Base-by-base conservation (phyloP, 2,888 invertebrate genomes). In the Merodon equestris region DNA sequence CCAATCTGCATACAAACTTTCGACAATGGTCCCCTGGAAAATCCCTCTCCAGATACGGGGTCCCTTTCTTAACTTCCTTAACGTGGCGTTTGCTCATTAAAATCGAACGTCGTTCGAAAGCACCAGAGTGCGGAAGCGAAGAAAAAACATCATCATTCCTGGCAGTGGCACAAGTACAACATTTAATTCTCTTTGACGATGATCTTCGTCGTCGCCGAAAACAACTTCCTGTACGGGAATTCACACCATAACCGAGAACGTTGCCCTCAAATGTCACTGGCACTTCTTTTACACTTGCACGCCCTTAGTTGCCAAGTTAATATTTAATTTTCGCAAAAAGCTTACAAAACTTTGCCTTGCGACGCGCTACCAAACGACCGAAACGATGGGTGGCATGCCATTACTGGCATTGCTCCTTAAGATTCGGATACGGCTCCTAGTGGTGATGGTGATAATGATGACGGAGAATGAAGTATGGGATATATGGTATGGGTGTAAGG, bases 241-340 rank as follows among this genome's bases (percentile, higher is more conserved):
- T 74, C 67, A 73, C 68, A 64, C 68, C 58, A 64, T 70, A 63
- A 63, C 57, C 57, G 63, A 56, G 64, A 74, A 74, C 68, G 64
- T 70, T 74, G 73, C 58, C 73, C 64, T 38, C 14, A 18, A 68
- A 79, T 74, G 74, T 74, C 79, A 56, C 27, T 64, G 58, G 36
- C 50, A 79, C 44, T 68, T 73, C 68, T 67, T 72, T 63, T 63
- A 79, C 79, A 64, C 74, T 70, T 60, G 51, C 72, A 68, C 74
- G 57, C 72, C 77, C 67, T 36, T 44, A 77, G 61, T 64, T 79
- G 67, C 14, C 60, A 74, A 79, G 79, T 79, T 74, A 79, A 79
- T 79, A 74, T 79, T 79, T 79, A 79, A 74, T 79, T 73, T 79
- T 60, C 58, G 64, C 63, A 79, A 79, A 79, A 79, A 79, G 79